phyloP scores from a whole-genome alignment of 1,140 invertebrate species.

The Drosophila eugracilis region DNA sequence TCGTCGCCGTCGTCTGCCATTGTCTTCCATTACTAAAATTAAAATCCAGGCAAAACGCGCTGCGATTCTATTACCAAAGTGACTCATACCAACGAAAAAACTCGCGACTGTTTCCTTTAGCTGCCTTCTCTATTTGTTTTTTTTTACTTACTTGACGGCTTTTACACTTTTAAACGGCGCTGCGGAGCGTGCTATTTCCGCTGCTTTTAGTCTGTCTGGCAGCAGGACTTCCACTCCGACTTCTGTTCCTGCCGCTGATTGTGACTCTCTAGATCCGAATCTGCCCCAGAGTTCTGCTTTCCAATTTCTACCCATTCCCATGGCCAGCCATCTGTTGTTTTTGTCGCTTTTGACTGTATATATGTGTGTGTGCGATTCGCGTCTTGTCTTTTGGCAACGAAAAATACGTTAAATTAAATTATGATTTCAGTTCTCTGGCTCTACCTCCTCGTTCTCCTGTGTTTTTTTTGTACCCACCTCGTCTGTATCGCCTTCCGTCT shows the following conservation, averaged over 20 bases:
- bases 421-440: slow-evolving; percentile 68
- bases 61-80: slow-evolving; percentile 82
- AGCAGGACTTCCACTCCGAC: slow-evolving; percentile 47
- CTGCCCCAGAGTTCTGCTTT: slow-evolving; percentile 8
- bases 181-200: slow-evolving; percentile 72
- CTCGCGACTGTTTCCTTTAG: slow-evolving; percentile 38
- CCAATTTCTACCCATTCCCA: slow-evolving; percentile 5
- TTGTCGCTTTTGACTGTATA: slow-evolving; percentile 25
- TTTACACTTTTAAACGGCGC: slow-evolving; percentile 80
- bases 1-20: slow-evolving; percentile 41
- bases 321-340: slow-evolving; percentile 48
- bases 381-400: slow-evolving; percentile 68
- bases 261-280: slow-evolving; percentile 22
- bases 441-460: background rate
- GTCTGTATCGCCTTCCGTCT: slow-evolving; percentile 20
- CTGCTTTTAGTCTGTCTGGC: slow-evolving; percentile 73
- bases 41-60: slow-evolving; percentile 70
- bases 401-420: slow-evolving; percentile 84
- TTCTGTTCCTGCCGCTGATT: slow-evolving; percentile 38
- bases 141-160: slow-evolving; percentile 58
- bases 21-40: slow-evolving; percentile 83
- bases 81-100: slow-evolving; percentile 51
- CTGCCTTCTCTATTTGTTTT: slow-evolving; percentile 33
- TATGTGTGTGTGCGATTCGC: slow-evolving; percentile 58
- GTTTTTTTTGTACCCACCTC: too few relatives aligned